Conservation (phyloP, 2,888 invertebrate genomes). For the Ypsolopha sequella region DNA sequence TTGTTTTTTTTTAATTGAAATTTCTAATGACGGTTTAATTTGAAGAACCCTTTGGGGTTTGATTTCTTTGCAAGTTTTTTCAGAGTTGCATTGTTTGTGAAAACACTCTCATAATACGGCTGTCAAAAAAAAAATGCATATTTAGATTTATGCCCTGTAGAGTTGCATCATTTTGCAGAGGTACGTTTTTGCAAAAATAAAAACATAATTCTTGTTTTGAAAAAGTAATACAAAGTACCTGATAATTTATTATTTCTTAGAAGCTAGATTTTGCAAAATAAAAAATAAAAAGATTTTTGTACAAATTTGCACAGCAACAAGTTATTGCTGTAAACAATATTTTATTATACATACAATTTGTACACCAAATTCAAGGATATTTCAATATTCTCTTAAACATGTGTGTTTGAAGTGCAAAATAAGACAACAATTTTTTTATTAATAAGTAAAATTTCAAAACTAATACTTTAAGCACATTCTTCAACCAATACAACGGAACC, state of each 20-base stretch:
- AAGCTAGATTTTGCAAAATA: too few species aligned
- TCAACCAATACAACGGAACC: neutral
- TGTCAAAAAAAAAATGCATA: conserved; percentile 67
- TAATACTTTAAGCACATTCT: neutral
- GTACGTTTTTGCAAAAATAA: too few species aligned
- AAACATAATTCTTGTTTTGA: too few species aligned
- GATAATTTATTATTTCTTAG: too few species aligned
- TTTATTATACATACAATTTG: too few species aligned
- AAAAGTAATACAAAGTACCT: too few species aligned
- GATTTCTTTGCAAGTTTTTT: conserved; percentile 43
- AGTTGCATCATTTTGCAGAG: neutral
- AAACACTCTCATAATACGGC: conserved; percentile 66
- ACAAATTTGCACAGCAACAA: neutral
- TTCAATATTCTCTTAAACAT: too few species aligned
- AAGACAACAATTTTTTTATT: neutral
- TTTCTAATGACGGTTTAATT: conserved; percentile 68
- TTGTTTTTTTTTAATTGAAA: conserved; percentile 36
- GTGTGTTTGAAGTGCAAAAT: too few species aligned
- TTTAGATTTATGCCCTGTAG: conserved; percentile 55
- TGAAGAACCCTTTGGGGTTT: conserved; percentile 69
- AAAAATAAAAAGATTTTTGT: neutral
- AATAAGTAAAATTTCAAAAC: neutral
- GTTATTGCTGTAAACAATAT: neutral
- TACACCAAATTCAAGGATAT: too few species aligned
- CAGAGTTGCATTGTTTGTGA: conserved; percentile 48